Percentiles rank a stretch among this genome's conserved stretches.
Evolutionary conservation across 1,140 invertebrate genomes (phyloP).

Genomic region (Lordiphosa collinella): DNA sequence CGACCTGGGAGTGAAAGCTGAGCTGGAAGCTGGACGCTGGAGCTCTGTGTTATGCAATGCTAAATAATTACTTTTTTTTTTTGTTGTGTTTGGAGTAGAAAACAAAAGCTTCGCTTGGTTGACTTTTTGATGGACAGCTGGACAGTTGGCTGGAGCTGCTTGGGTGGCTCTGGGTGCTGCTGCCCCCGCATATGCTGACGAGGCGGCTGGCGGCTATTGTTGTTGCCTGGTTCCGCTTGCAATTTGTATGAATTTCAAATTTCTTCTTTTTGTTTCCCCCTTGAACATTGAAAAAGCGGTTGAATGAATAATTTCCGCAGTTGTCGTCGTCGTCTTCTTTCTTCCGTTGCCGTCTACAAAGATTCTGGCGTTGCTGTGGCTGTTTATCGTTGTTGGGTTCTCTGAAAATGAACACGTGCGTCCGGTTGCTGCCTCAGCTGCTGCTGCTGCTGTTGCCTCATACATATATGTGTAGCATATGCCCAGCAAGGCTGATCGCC

Average conservation of each 20-base stretch:
- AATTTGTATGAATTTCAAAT: constrained; percentile 76
- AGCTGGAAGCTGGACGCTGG: not conserved
- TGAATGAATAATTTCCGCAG: constrained; percentile 75
- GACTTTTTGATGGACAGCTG: constrained; percentile 64
- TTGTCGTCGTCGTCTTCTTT: constrained; percentile 38
- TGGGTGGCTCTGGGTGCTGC: constrained; percentile 56
- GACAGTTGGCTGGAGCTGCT: constrained; percentile 43
- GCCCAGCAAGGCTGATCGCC: constrained; percentile 45
- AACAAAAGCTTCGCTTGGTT: constrained; percentile 52
- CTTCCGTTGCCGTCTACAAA: constrained; percentile 51
- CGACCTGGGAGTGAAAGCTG: constrained; percentile 3
- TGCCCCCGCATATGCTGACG: constrained; percentile 20
- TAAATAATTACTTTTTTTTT: constrained; percentile 44
- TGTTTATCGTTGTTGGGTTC: constrained; percentile 70
- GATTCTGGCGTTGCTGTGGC: constrained; percentile 50
- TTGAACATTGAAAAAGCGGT: constrained; percentile 40
- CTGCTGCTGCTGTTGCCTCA: constrained; percentile 13
- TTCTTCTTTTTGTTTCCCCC: constrained; percentile 20
- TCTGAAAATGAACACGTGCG: constrained; percentile 76
- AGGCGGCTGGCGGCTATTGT: constrained; percentile 19
- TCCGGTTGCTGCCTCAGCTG: constrained; percentile 66
- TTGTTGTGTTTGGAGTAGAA: constrained; percentile 3
- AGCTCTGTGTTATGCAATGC: constrained; percentile 40
- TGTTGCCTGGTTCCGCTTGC: constrained; percentile 49
- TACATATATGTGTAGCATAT: constrained; percentile 24